Evolutionary conservation across 2,113 vertebrate species (phyloP).

Genomic region (Ageneiosus marmoratus): DNA sequence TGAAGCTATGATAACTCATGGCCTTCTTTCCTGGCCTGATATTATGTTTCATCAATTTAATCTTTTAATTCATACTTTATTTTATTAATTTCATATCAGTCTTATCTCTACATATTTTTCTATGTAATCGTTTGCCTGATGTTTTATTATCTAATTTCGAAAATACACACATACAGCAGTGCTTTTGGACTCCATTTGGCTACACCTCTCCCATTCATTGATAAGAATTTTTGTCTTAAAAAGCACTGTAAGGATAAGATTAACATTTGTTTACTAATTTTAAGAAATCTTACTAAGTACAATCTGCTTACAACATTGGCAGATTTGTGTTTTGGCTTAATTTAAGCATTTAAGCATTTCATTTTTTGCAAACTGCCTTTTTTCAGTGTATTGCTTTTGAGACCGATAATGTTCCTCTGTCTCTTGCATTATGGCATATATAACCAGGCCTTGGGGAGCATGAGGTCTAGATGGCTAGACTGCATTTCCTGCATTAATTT

Average conservation of each 20-base stretch:
- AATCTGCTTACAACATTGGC: no score
- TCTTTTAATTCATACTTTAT: neutral
- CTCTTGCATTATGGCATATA: conserved; percentile 16
- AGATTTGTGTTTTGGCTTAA: no score
- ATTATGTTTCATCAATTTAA: no score
- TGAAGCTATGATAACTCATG: neutral
- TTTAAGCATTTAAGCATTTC: no score
- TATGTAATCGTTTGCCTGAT: neutral
- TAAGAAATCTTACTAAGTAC: no score
- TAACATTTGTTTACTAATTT: no score
- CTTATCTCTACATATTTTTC: neutral
- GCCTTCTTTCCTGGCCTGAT: neutral
- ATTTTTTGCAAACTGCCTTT: no score
- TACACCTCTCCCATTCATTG: neutral
- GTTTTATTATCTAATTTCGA: neutral
- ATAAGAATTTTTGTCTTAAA: no score
- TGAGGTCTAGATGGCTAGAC: neutral
- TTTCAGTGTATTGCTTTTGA: neutral
- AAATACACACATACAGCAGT: no score
- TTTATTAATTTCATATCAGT: no score
- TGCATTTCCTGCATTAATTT: conserved; percentile 18
- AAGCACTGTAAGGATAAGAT: no score
- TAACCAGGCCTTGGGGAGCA: neutral
- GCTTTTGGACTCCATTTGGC: neutral
- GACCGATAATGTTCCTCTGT: neutral